Conservation (phyloP, 1,140 invertebrate genomes). For the Solenopsis fugax region DNA sequence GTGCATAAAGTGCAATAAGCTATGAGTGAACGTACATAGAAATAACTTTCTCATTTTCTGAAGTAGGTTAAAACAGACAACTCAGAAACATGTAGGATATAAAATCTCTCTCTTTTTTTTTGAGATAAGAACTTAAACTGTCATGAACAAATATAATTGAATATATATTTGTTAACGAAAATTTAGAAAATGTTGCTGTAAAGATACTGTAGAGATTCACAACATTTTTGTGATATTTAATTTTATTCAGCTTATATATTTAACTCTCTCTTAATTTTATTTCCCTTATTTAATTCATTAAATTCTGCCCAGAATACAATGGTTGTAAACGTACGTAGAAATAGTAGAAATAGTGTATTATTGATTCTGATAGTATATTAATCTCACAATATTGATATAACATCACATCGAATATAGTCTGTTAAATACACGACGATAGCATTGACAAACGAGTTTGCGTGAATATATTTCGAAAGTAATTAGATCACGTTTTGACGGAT, state of each 20-base stretch:
- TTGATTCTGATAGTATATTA: slow-evolving; percentile 9
- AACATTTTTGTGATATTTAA: background rate
- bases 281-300: background rate
- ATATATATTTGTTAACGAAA: background rate
- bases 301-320: background rate
- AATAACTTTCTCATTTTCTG: too few relatives aligned
- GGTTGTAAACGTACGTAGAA: background rate
- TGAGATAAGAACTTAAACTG: too few relatives aligned
- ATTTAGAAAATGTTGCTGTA: background rate
- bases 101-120: too few relatives aligned
- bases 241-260: background rate
- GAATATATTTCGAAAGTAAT: slow-evolving; percentile 35
- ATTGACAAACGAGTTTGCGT: slow-evolving; percentile 8
- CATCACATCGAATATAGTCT: slow-evolving; percentile 16
- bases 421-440: background rate
- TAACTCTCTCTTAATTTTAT: background rate
- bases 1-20: too few relatives aligned
- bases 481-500: slow-evolving; percentile 47
- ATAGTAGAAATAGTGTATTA: slow-evolving; percentile 14
- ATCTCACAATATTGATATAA: background rate
- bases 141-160: background rate
- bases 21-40: too few relatives aligned
- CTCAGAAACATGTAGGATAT: too few relatives aligned
- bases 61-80: too few relatives aligned
- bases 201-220: background rate